Evolutionary conservation across 2,113 vertebrate species (phyloP).

Genomic region (Eurystomus gularis): DNA sequence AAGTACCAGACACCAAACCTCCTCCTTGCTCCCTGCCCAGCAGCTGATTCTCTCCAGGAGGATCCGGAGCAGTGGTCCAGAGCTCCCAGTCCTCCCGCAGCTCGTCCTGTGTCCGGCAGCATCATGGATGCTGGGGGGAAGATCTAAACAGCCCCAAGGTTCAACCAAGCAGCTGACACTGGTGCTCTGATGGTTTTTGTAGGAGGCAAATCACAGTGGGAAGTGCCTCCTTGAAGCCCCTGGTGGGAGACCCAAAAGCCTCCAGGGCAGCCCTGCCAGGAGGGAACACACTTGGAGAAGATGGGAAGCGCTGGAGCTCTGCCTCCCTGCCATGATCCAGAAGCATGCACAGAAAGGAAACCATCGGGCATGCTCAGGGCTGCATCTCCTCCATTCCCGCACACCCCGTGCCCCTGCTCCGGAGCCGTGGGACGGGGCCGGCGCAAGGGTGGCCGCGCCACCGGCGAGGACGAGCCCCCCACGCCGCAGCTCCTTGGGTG

Average conservation of each 20-base stretch:
- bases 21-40: not conserved
- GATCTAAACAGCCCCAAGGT: not conserved
- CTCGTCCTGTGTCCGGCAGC: accelerated
- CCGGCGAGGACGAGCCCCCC: not conserved
- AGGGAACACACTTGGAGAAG: accelerated
- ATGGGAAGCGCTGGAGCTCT: not conserved
- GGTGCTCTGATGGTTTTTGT: not conserved
- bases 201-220: not conserved
- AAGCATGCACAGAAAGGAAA: not conserved
- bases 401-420: too few relatives aligned
- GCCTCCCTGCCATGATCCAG: not conserved
- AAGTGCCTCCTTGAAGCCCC: not conserved
- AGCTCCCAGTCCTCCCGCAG: not conserved
- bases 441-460: not conserved
- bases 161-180: not conserved
- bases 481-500: accelerated
- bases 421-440: accelerated
- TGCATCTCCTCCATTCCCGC: accelerated
- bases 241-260: not conserved
- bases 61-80: not conserved
- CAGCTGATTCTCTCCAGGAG: not conserved
- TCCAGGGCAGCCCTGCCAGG: not conserved
- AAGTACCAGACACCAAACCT: not conserved
- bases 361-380: accelerated
- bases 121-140: not conserved